Base-by-base conservation (phyloP, 2,113 vertebrate genomes). In the Hypanus sabinus region DNA sequence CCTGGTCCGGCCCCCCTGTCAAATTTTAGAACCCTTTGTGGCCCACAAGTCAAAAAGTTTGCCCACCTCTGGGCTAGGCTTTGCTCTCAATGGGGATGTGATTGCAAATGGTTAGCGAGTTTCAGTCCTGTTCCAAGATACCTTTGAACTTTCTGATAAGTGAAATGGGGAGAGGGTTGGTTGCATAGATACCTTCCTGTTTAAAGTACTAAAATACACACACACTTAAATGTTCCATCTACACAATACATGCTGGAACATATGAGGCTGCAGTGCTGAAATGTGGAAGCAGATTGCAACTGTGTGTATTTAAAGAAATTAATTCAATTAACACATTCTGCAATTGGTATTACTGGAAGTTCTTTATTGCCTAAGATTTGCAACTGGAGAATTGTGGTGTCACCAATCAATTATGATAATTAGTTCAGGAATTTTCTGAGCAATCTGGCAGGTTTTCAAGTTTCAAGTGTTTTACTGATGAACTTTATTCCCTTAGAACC, bases 341-440 rank as follows among this genome's bases (percentile, higher is more conserved):
- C 65, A 60, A 38, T 65, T 90, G 60, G 85, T 60, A 65, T 60
- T 65, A n/a, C 60, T 90, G 85, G 65, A 57, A 90, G 57, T 90
- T 90, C 57, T 62, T 90, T 57, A 90, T 60, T 90, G 85, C 85
- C 85, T 65, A 57, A 90, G 85, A 60, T 90, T 90, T 90, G 30
- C 9, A 90, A 62, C 11, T 57, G 33, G 85, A 90, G 33, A 57
- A 65, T 90, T 90, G 55, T 27, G 65, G 80, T 81, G 85, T 90
- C 85, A 90, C 85, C 85, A 90, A 60, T 62, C 60, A 30, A 90
- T 90, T 65, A 30, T 90, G 85, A 62, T 90, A 90, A 65, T 90
- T 90, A 90, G 85, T 90, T 90, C 60, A 90, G 60, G 57, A 57
- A 90, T 38, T 60, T 90, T 90, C 85, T 90, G 85, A 90, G 57